Conservation (phyloP, 2,888 invertebrate species). For the Ernsta delagoae region DNA sequence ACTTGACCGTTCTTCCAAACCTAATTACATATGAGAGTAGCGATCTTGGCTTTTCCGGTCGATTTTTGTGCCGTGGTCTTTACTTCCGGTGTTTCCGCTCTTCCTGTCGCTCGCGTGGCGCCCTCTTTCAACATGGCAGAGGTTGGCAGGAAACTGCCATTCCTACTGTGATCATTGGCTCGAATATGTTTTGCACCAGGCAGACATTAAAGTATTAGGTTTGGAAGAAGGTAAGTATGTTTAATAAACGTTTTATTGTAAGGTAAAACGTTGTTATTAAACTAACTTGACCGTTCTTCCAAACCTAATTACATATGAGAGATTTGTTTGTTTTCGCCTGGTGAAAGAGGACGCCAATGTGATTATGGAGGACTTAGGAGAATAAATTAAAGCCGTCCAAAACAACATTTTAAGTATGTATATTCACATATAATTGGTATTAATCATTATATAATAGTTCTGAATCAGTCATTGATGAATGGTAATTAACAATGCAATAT, state of each 20-base stretch:
- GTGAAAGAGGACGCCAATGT: conserved; percentile 11
- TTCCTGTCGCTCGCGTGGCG: background rate
- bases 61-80: too few relatives aligned
- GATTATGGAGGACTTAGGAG: background rate
- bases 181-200: background rate
- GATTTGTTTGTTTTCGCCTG: conserved; percentile 16
- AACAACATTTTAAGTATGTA: too few relatives aligned
- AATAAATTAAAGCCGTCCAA: too few relatives aligned
- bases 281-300: conserved; percentile 15
- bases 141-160: background rate
- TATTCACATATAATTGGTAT: too few relatives aligned
- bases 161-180: background rate
- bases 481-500: background rate
- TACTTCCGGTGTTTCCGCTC: background rate
- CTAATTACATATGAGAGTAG: too few relatives aligned
- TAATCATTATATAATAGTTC: background rate
- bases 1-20: too few relatives aligned
- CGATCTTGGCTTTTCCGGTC: too few relatives aligned
- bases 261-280: background rate
- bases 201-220: conserved; percentile 1
- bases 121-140: conserved; percentile 2
- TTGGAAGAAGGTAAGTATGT: too few relatives aligned
- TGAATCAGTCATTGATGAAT: background rate
- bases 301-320: conserved; percentile 8
- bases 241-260: too few relatives aligned